Evolutionary conservation across 2,797 vertebrate genomes (phyloP).

Genomic region (Cryptoprocta ferox): DNA sequence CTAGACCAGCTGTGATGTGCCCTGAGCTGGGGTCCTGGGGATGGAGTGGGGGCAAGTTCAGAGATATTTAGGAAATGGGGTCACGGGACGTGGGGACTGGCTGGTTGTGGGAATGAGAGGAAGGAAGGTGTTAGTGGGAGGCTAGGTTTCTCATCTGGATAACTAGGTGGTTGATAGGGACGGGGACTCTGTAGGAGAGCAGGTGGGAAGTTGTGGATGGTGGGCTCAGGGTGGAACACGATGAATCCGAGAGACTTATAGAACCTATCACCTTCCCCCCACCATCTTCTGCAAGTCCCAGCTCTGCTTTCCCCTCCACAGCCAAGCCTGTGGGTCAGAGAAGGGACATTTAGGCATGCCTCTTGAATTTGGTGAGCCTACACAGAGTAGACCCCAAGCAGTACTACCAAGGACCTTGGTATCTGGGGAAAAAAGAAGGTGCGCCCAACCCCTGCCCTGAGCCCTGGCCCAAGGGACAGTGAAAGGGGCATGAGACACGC

Average conservation of each 20-base stretch:
- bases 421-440: not conserved
- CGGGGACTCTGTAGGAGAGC: not conserved
- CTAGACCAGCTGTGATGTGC: not conserved
- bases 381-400: not conserved
- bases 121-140: not conserved
- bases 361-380: not conserved
- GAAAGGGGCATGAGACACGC: not conserved
- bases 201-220: not conserved
- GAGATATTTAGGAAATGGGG: not conserved
- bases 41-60: too few species aligned
- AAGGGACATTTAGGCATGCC: not conserved
- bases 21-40: not conserved
- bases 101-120: too few species aligned
- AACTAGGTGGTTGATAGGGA: not conserved
- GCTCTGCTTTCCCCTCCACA: not conserved
- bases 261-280: not conserved
- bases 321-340: not conserved
- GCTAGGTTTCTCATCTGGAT: not conserved
- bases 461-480: not conserved
- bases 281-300: not conserved
- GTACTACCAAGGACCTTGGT: not conserved
- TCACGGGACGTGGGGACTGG: not conserved
- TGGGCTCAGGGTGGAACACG: not conserved
- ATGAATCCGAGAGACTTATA: not conserved
- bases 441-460: rapidly evolving